Conservation (phyloP, 1,140 invertebrate genomes). For the Lineus longissimus region DNA sequence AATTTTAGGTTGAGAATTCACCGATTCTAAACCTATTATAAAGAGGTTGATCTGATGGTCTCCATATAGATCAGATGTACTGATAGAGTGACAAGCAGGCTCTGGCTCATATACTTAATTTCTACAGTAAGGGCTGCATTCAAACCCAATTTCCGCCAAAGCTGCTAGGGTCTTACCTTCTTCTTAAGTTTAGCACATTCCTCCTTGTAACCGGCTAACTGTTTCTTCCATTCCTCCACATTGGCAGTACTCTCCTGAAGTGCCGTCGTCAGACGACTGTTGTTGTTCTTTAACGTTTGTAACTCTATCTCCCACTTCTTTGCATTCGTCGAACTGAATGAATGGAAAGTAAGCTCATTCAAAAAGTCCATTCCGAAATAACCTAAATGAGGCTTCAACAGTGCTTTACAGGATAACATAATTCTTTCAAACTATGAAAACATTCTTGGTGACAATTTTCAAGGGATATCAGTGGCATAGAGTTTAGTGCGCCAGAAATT, state of each 20-base stretch:
- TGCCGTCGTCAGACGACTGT: constrained; percentile 87
- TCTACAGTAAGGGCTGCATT: neutral
- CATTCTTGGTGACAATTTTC: too few relatives aligned
- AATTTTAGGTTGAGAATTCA: too few relatives aligned
- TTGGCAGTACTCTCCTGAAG: constrained; percentile 96
- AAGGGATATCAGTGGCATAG: too few relatives aligned
- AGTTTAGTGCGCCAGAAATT: too few relatives aligned
- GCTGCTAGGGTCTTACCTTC: constrained; percentile 47
- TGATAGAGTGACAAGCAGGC: too few relatives aligned
- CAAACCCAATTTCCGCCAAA: neutral
- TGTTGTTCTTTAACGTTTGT: constrained; percentile 93
- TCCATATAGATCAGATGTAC: too few relatives aligned
- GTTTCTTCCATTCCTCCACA: constrained; percentile 97
- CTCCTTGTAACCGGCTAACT: constrained; percentile 92
- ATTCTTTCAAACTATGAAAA: neutral
- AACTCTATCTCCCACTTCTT: constrained; percentile 99
- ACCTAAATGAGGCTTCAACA: constrained; percentile 3
- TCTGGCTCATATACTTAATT: neutral
- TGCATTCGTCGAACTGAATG: constrained; percentile 82
- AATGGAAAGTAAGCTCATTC: neutral
- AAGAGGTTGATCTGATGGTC: too few relatives aligned
- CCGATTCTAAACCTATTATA: too few relatives aligned
- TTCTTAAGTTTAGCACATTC: constrained; percentile 87
- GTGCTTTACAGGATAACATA: neutral
- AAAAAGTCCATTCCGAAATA: neutral